Evolutionary conservation across 2,888 invertebrate species (phyloP).

Genomic region (Agriopis leucophaearia): DNA sequence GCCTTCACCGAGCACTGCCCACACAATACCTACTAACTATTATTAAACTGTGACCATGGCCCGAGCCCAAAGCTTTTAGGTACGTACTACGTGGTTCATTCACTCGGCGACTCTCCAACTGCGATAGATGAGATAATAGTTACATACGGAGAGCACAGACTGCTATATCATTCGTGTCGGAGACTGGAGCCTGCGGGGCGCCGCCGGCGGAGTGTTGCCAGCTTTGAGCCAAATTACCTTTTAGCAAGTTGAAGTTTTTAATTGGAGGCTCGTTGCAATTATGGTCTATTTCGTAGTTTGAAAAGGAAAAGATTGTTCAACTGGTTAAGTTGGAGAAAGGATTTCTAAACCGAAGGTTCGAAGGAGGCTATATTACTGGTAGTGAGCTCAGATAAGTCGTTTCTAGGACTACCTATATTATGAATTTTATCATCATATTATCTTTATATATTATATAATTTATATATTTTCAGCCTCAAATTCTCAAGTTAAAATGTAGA

Average conservation of each 20-base stretch:
- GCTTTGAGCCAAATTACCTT: conserved; percentile 30
- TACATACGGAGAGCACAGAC: conserved; percentile 30
- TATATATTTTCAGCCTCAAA: too few species aligned
- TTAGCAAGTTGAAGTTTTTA: conserved; percentile 28
- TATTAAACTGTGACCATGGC: conserved; percentile 10
- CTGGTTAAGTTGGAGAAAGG: not conserved
- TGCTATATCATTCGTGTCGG: conserved; percentile 19
- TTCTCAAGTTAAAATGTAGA: too few species aligned
- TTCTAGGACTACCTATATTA: too few species aligned
- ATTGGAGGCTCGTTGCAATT: conserved; percentile 24
- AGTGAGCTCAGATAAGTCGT: too few species aligned
- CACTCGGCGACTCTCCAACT: conserved; percentile 46
- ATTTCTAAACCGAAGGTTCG: not conserved
- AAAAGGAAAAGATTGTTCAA: conserved; percentile 9
- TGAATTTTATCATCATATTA: too few species aligned
- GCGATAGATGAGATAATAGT: conserved; percentile 17
- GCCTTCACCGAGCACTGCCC: not conserved
- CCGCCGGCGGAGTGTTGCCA: conserved; percentile 33
- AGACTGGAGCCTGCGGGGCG: conserved; percentile 30
- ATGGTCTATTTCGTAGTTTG: conserved; percentile 9
- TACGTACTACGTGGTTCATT: conserved; percentile 44
- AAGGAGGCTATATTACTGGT: not conserved
- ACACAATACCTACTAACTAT: not conserved
- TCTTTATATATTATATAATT: too few species aligned
- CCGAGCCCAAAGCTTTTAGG: conserved; percentile 13